Evolutionary conservation across 2,113 vertebrate genomes (phyloP), one percentile per base, ranked within the genome.

Genomic region (Seriola rivoliana): DNA sequence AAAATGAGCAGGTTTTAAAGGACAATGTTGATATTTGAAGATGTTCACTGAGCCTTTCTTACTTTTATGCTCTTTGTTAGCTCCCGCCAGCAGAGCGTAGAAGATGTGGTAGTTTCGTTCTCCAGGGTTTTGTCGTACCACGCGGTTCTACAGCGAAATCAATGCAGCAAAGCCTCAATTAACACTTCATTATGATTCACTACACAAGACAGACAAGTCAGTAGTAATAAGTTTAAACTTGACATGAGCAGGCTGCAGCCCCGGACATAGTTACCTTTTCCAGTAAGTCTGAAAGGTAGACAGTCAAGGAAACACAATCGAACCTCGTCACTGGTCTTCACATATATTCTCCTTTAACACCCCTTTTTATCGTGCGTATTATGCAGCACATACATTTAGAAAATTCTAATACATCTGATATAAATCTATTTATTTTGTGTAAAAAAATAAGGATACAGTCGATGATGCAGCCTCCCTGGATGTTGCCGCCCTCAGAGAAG

Each of bases 21-120:
- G 0, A 23, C 4, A 8, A 2, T 32, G 2, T 4, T 0, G 19
- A 76, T 59, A 12, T 13, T 5, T 59, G 29, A 70, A 59, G 0
- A 8, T 29, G 8, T 34, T 46, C 4, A 0, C 11, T 29, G 17
- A 69, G 54, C 1, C 48, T 36, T 59, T 34, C 84, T 90, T 76
- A 97, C 97, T 96, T 95, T 95, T 97, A 64, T 96, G 93, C 32
- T 96, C 95, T 75, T 93, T 85, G 0, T 69, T 95, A 42, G 96
- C 90, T 84, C 97, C 97, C 12, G 96, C 96, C 79, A 98, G 93
- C 54, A 98, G 92, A 82, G 97, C 96, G 34, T 98, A 98, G 92
- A 98, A 98, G 81, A 98, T 97, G 92, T 98, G 97, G 88, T 96
- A 98, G 91, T 97, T 98, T 82, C 97, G 91, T 93, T 97, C 97